These are phyloP conservation scores for Euclidia mi DNA, from an alignment of 2,888 invertebrate species.

Conservation along the genomic window DNA sequence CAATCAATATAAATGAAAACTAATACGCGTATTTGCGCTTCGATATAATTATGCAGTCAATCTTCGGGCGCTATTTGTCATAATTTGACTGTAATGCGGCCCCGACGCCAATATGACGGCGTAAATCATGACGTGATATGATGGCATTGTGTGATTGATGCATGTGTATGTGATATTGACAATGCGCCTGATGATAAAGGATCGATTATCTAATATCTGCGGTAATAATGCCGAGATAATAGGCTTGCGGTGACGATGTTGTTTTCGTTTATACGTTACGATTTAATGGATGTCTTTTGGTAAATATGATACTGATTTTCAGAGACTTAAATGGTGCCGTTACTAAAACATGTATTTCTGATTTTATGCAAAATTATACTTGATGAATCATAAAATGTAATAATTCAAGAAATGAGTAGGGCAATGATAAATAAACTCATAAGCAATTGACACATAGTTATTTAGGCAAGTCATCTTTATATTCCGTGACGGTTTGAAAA, in stretches of 20 bases:
- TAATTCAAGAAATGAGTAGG: too few relatives aligned
- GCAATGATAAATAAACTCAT: too few relatives aligned
- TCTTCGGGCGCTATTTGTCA: conserved; percentile 68
- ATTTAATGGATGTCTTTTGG: background rate
- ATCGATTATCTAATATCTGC: conserved; percentile 21
- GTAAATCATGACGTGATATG: conserved; percentile 40
- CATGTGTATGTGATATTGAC: conserved; percentile 26
- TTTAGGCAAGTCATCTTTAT: too few relatives aligned
- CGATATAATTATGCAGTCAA: conserved; percentile 51
- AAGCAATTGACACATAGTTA: too few relatives aligned
- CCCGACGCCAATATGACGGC: conserved; percentile 22
- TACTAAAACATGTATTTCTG: too few relatives aligned
- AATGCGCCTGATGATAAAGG: conserved; percentile 12
- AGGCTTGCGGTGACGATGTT: too few relatives aligned
- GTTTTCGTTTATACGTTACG: too few relatives aligned
- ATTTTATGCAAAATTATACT: too few relatives aligned
- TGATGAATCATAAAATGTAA: too few relatives aligned
- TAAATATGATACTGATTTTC: too few relatives aligned
- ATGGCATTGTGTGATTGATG: conserved; percentile 27
- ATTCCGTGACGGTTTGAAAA: too few relatives aligned
- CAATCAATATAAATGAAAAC: conserved; percentile 26
- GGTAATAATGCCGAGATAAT: background rate
- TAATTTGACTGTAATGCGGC: conserved; percentile 74
- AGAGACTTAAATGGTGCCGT: too few relatives aligned
- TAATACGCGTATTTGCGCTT: conserved; percentile 56